Conservation (phyloP, 1,140 invertebrate genomes). For the Caenorhabditis latens region DNA sequence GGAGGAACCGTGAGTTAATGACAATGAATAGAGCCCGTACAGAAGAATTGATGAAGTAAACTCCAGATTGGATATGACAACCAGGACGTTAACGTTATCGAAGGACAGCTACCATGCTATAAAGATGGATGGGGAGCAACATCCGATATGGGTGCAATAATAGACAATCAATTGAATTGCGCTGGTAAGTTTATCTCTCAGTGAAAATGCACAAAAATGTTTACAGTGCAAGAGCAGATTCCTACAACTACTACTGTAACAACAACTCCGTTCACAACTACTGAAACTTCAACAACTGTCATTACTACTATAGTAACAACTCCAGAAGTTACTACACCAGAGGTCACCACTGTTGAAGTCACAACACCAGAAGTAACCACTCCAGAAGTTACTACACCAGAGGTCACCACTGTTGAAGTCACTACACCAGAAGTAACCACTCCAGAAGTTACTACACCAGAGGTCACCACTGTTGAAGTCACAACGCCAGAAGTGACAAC, state of each 20-base stretch:
- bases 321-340: too few species aligned
- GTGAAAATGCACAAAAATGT: background rate
- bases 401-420: too few species aligned
- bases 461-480: too few species aligned
- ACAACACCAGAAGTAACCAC: too few species aligned
- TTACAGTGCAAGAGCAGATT: background rate
- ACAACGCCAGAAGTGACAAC: too few species aligned
- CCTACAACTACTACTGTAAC: conserved; percentile 42
- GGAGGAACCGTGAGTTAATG: background rate
- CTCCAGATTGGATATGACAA: background rate
- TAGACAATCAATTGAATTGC: background rate
- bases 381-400: too few species aligned
- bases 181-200: background rate
- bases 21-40: too few species aligned
- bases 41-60: background rate
- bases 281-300: background rate
- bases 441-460: too few species aligned
- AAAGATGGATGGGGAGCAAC: conserved; percentile 13
- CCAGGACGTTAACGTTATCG: background rate
- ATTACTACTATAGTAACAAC: background rate
- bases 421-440: too few species aligned
- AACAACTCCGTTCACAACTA: background rate
- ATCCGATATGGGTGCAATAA: background rate
- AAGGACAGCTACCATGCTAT: conserved; percentile 11
- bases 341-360: too few species aligned